A percentile compares a stretch with the other conserved stretches of the same genome.
phyloP scores from a whole-genome alignment of 1,140 invertebrate genomes.

The Pseudomyrmex concolor region DNA sequence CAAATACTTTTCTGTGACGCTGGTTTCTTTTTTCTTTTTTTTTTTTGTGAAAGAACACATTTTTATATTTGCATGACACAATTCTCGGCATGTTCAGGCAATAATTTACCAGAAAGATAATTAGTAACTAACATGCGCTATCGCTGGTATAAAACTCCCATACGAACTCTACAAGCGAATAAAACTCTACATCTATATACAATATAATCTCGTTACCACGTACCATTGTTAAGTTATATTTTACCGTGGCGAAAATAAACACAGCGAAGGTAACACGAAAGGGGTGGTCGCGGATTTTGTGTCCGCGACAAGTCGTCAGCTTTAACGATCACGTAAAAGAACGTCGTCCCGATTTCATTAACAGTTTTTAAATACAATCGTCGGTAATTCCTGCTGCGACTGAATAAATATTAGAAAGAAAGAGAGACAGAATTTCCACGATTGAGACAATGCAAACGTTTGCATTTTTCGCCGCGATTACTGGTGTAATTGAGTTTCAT shows the following conservation, averaged over 20 bases:
- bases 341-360: slow-evolving; percentile 61
- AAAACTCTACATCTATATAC: slow-evolving; percentile 32
- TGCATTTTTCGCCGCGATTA: slow-evolving; percentile 32
- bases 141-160: slow-evolving; percentile 1
- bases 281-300: slow-evolving; percentile 51
- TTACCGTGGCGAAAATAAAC: slow-evolving; percentile 53
- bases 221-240: slow-evolving; percentile 40
- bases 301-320: slow-evolving; percentile 55
- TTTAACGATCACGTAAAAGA: slow-evolving; percentile 56
- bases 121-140: neutral
- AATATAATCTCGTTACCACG: slow-evolving; percentile 31
- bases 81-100: neutral
- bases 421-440: slow-evolving; percentile 22
- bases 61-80: slow-evolving; percentile 13
- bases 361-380: slow-evolving; percentile 51
- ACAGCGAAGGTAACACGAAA: slow-evolving; percentile 38
- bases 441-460: slow-evolving; percentile 44
- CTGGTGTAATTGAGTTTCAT: slow-evolving; percentile 43
- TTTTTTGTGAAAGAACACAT: slow-evolving; percentile 6
- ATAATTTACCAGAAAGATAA: slow-evolving; percentile 25
- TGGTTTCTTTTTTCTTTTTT: neutral
- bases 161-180: slow-evolving; percentile 9
- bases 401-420: slow-evolving; percentile 15
- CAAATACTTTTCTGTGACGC: slow-evolving; percentile 8
- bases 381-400: slow-evolving; percentile 46